Evolutionary conservation across 2,888 invertebrate genomes (phyloP), one percentile per base, ranked within the genome.

Genomic region (Nineta flava): DNA sequence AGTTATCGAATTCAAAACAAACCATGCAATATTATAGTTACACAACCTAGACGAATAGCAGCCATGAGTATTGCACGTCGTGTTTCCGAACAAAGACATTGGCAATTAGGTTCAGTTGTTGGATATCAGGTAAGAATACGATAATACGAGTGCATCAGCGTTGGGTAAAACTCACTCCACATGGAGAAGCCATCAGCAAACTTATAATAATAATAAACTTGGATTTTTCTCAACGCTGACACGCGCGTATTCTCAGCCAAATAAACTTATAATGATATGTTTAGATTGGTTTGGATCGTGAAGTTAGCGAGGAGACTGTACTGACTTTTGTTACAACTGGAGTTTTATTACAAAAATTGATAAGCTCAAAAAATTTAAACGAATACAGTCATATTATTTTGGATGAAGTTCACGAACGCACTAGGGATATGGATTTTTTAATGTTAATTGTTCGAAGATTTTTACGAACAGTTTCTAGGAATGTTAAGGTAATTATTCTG

Each of bases 361-460:
- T 94, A 31, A 61, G 61, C 16, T 60, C 71, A 1, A 87, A 86
- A 62, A 77, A 76, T 19, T 72, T 95, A 68, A 74, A 77, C 43
- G 75, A 81, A 52, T 95, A 75, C 60, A 91, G 93, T 0, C 96
- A 96, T 61, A 77, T 96, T 38, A 81, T 95, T 52, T 70, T 96
- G 7, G 95, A 95, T 62, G 95, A 96, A 70, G 87, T 95, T 0
- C 93, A 96, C 59, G 96, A 96, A 65, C 73, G 96, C 38, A 87
- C 87, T 57, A 83, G 88, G 61, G 87, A 94, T 21, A 87, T 92
- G 75, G 96, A 96, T 62, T 92, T 96, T 62, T 68, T 90, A 1
- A 65, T 96, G 17, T 71, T 95, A 10, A 69, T 96, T 9, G 81
- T 94, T 0, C 79, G 86, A 53, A 86, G 83, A 58, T 72, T 93